Evolutionary conservation across 2,797 vertebrate genomes (phyloP).

Genomic region (Brachymystax lenok): DNA sequence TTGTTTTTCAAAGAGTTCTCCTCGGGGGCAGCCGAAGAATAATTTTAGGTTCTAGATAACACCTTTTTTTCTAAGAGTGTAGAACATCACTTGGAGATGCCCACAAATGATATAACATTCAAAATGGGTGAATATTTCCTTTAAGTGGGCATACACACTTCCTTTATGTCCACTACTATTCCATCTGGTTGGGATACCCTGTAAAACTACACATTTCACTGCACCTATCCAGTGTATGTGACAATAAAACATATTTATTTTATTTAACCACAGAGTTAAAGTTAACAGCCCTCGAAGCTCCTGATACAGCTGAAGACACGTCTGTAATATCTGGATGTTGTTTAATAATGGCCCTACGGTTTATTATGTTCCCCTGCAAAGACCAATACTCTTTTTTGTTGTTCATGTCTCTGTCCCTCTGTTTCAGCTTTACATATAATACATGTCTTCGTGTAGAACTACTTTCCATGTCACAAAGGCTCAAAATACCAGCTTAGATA

Average conservation of each 20-base stretch:
- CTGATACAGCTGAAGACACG: background rate
- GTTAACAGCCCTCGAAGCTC: background rate
- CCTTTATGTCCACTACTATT: too few relatives aligned
- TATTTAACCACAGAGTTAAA: background rate
- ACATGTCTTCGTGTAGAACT: slow-evolving; percentile 51
- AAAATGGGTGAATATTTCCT: too few relatives aligned
- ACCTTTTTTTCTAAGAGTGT: too few relatives aligned
- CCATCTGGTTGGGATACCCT: too few relatives aligned
- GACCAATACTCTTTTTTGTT: background rate
- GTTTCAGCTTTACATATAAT: slow-evolving; percentile 33
- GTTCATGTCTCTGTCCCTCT: background rate
- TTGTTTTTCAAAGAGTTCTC: too few relatives aligned
- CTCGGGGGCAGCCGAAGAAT: too few relatives aligned
- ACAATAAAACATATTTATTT: too few relatives aligned
- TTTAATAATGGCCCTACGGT: background rate
- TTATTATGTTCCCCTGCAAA: background rate
- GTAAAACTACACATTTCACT: too few relatives aligned
- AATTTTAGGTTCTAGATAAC: too few relatives aligned
- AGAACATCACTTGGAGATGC: too few relatives aligned
- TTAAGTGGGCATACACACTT: too few relatives aligned
- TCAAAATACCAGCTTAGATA: slow-evolving; percentile 18
- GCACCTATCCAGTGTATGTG: slow-evolving; percentile 12
- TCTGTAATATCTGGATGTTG: background rate
- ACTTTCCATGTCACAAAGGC: slow-evolving; percentile 25
- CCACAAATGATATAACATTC: too few relatives aligned